Base-by-base conservation (phyloP, 2,888 invertebrate genomes). In the Sinhomidia bicolor region DNA sequence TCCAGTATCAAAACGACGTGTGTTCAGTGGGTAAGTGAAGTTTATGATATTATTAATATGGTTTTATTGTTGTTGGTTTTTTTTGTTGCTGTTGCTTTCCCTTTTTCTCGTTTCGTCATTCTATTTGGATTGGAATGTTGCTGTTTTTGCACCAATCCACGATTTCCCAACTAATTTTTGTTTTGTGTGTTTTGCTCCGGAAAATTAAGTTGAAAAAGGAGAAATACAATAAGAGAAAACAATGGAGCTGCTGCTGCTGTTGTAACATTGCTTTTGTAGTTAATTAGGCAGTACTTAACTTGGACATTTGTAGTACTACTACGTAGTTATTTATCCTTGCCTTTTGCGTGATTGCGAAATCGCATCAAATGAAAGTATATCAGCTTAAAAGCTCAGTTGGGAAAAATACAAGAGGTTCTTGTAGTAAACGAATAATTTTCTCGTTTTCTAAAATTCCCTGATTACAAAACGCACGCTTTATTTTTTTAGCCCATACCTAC, bases 1-100 rank as follows among this genome's bases (percentile, higher is more conserved):
- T 86, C 97, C 97, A 29, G 97, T 97, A 80, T 97, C 97, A 93
- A 97, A 97, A 93, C 95, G 97, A 89, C 95, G 97, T 91, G 97
- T 96, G 76, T 97, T 97, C 93, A 96, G 96, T 93, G 96, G 96
- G 97, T 97, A 94, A 96, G 97, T 81, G 17, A 51, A 26, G 14
- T 6, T 44, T 57, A 57, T 54, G 29, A 36, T 36, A 14, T 10
- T 9, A 54, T 14, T 26, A 23, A 62, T 26, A 62, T 23, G 17
- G 62, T 62, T 26, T 62, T 26, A 26, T 29, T 29, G 62, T 62
- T 44, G 44, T 44, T 44, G 44, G 10, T 44, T 44, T 44, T n/a
- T n/a, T n/a, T n/a, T n/a, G n/a, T n/a, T n/a, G n/a, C n/a, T 23
- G 17, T 60, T 79, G 32, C 62, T 57, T 65, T 20, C 62, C 32